Conservation (phyloP, 1,140 invertebrate species). For the Brachionus plicatilis region DNA sequence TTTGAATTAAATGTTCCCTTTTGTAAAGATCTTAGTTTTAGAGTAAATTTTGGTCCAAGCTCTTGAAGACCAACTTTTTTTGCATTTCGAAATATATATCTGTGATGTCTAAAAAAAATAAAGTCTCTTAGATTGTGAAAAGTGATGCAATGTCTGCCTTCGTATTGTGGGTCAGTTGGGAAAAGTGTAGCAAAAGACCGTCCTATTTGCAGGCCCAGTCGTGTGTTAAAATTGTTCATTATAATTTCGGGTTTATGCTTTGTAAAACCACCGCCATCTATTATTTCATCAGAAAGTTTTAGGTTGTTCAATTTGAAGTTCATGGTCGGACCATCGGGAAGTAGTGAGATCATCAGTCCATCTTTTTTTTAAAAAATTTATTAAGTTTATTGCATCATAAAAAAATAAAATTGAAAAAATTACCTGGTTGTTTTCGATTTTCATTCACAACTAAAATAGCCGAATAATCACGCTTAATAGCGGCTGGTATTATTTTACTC, state of each 20-base stretch:
- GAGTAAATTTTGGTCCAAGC: slow-evolving; percentile 87
- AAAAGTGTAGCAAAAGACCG: slow-evolving; percentile 92
- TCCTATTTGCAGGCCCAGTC: slow-evolving; percentile 78
- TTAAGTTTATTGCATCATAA: no score
- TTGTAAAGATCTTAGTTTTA: slow-evolving; percentile 84
- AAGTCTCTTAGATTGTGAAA: slow-evolving; percentile 99
- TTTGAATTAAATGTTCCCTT: slow-evolving; percentile 95
- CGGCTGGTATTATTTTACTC: slow-evolving; percentile 77
- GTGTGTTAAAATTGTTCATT: slow-evolving; percentile 89
- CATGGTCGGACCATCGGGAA: slow-evolving; percentile 91
- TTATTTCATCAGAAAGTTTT: slow-evolving; percentile 57
- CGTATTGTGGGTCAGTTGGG: slow-evolving; percentile 89
- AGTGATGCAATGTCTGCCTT: slow-evolving; percentile 82
- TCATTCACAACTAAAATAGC: not conserved
- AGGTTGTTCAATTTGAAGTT: slow-evolving; percentile 64
- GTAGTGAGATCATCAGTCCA: slow-evolving; percentile 78
- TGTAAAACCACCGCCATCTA: slow-evolving; percentile 61
- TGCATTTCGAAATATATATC: slow-evolving; percentile 85
- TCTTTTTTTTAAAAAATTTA: slow-evolving; percentile 83
- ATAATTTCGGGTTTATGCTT: slow-evolving; percentile 86
- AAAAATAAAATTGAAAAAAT: slow-evolving; percentile 59
- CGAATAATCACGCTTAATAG: slow-evolving; percentile 53
- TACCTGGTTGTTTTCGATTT: slow-evolving; percentile 10
- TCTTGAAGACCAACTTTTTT: slow-evolving; percentile 80
- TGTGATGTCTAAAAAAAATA: slow-evolving; percentile 95